Evolutionary conservation across 2,797 vertebrate species (phyloP).

Genomic region (Schizothorax lantsangensis): DNA sequence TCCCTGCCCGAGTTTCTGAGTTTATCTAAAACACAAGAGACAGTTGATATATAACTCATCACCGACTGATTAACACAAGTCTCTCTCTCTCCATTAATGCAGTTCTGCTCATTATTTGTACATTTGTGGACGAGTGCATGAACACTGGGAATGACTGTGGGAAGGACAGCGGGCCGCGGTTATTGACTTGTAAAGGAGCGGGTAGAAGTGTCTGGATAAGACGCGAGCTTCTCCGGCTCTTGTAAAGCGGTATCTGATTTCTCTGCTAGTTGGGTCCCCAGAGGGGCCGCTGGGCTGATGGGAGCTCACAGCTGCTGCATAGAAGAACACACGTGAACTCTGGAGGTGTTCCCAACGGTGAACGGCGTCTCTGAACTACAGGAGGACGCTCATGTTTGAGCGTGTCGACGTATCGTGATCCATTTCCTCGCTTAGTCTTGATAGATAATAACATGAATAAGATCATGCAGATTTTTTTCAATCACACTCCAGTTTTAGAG

Average conservation of each 20-base stretch:
- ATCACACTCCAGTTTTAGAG: background rate
- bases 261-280: conserved; percentile 90
- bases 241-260: conserved; percentile 85
- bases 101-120: conserved; percentile 72
- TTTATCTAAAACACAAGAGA: conserved; percentile 73
- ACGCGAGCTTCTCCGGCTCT: conserved; percentile 76
- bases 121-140: conserved; percentile 61
- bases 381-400: background rate
- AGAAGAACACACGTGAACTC: conserved; percentile 78
- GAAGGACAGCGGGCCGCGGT: conserved; percentile 75
- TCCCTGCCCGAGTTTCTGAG: conserved; percentile 67
- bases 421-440: background rate
- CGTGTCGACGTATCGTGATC: background rate
- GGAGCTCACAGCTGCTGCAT: conserved; percentile 84
- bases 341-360: conserved; percentile 79
- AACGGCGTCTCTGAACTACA: conserved; percentile 4
- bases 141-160: conserved; percentile 68
- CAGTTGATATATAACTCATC: conserved; percentile 72
- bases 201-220: conserved; percentile 81
- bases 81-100: conserved; percentile 69
- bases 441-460: conserved; percentile 1
- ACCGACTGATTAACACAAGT: conserved; percentile 74
- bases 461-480: background rate
- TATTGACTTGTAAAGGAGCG: conserved; percentile 82
- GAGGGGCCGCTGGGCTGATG: conserved; percentile 81